Conservation (phyloP, 1,140 invertebrate genomes). For the Coptotermes formosanus region DNA sequence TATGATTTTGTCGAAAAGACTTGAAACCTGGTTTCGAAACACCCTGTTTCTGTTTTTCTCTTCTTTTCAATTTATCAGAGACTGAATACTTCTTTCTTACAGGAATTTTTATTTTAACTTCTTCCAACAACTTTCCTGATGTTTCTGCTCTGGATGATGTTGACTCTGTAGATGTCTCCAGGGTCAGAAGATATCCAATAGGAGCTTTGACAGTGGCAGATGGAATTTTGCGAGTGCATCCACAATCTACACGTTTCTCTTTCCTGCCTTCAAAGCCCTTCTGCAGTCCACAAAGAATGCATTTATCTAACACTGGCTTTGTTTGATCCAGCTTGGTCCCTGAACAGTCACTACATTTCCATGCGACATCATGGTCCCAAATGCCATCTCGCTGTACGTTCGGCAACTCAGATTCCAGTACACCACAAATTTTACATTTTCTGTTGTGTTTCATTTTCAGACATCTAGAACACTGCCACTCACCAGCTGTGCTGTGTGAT, state of each 20-base stretch:
- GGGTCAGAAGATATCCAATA: constrained; percentile 14
- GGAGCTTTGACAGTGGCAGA: background rate
- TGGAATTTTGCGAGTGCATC: background rate
- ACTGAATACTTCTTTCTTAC: constrained; percentile 13
- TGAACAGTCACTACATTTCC: background rate
- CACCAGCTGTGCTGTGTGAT: background rate
- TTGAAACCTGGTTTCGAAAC: too few species aligned
- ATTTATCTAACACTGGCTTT: background rate
- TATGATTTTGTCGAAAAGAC: too few species aligned
- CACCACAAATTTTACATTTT: background rate
- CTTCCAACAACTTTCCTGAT: background rate
- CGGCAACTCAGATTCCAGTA: background rate
- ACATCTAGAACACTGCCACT: background rate
- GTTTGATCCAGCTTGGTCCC: background rate
- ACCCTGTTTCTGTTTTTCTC: background rate
- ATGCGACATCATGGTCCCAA: background rate
- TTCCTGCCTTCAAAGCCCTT: background rate
- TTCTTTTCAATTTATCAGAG: background rate
- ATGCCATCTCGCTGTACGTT: background rate
- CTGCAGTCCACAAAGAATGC: background rate
- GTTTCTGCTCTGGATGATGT: background rate
- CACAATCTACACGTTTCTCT: background rate
- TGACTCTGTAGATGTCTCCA: background rate
- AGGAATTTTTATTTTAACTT: constrained; percentile 29
- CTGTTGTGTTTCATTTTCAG: background rate